phyloP scores from a whole-genome alignment of 2,888 invertebrate species.

The Griposia aprilina region DNA sequence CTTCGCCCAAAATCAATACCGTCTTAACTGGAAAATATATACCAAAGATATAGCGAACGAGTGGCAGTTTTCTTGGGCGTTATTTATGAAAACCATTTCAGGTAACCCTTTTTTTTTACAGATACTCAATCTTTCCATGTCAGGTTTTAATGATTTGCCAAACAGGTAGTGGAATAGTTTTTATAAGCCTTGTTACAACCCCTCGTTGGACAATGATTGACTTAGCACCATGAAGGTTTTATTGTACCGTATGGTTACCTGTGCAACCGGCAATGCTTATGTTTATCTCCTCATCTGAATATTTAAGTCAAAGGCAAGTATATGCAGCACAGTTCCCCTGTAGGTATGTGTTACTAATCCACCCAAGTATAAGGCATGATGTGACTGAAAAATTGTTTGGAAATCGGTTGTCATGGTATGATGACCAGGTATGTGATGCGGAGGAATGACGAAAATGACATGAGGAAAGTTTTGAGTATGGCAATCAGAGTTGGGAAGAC shows the following conservation, averaged over 20 bases:
- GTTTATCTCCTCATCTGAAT: background rate
- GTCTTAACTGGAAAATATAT: slow-evolving; percentile 41
- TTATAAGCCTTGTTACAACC: background rate
- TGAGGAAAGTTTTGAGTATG: background rate
- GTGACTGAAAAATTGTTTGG: background rate
- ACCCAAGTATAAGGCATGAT: background rate
- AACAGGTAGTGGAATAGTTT: background rate
- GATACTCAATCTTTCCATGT: slow-evolving; percentile 42
- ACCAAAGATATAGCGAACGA: slow-evolving; percentile 51
- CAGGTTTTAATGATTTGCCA: slow-evolving; percentile 47
- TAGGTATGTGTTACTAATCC: too few species aligned
- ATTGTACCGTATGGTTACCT: background rate
- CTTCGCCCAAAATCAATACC: slow-evolving; percentile 21
- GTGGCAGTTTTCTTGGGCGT: slow-evolving; percentile 57
- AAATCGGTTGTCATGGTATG: too few species aligned
- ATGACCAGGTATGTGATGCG: background rate
- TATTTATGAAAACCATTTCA: slow-evolving; percentile 58
- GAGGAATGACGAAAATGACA: background rate
- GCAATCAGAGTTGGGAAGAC: background rate
- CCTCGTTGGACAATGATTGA: background rate
- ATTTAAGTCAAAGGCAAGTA: background rate
- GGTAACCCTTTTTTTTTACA: slow-evolving; percentile 59
- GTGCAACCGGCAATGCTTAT: background rate
- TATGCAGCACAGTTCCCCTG: too few species aligned
- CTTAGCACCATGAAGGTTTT: background rate